Evolutionary conservation across 2,113 vertebrate species (phyloP).

Genomic region (Dendrocopos noguchii): DNA sequence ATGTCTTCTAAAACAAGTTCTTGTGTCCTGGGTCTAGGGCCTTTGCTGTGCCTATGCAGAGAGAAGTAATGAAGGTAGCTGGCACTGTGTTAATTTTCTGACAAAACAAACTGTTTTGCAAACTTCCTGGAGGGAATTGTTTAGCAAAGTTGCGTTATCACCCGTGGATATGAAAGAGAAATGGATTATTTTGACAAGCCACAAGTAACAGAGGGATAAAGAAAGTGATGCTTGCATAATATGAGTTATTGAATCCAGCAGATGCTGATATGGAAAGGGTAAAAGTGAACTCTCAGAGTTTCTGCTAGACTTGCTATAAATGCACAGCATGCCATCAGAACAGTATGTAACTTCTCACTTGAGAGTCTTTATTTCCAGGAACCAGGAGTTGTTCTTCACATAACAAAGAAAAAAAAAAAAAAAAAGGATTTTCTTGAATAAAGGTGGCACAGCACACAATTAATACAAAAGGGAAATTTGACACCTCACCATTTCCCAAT

Average conservation of each 20-base stretch:
- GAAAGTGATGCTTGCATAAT: background rate
- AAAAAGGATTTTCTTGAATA: background rate
- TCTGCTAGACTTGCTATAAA: background rate
- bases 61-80: background rate
- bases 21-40: background rate
- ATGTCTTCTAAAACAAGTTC: background rate
- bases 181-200: background rate
- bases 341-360: background rate
- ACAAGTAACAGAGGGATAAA: background rate
- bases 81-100: background rate
- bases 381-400: background rate
- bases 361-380: background rate
- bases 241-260: background rate
- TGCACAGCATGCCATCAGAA: background rate
- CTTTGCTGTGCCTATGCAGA: background rate
- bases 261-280: background rate
- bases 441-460: background rate
- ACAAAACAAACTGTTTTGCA: background rate
- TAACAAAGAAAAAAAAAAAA: background rate
- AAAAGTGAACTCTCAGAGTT: background rate
- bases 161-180: background rate
- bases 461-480: background rate
- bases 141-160: background rate
- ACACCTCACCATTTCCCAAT: accelerated
- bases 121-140: background rate